Percentiles rank a stretch among this genome's conserved stretches.
Evolutionary conservation across 2,888 invertebrate genomes (phyloP).

Genomic region (Balanococcus diminutus): DNA sequence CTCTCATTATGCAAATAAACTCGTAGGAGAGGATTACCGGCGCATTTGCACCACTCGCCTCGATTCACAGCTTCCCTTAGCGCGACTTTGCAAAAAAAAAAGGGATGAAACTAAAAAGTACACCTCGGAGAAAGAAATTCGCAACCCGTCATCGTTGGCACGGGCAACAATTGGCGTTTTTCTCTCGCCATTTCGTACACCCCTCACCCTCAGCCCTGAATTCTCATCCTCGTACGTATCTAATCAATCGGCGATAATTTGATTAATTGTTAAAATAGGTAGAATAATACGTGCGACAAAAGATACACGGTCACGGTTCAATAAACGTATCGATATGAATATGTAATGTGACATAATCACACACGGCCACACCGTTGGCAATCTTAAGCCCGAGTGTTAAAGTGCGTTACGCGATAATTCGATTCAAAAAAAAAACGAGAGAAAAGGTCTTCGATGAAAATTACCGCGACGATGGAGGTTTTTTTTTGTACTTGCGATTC

Average conservation of each 20-base stretch:
- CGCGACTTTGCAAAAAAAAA: background rate
- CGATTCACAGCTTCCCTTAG: background rate
- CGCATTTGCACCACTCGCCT: background rate
- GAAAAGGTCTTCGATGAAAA: conserved; percentile 29
- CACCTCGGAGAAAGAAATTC: background rate
- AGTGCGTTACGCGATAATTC: conserved; percentile 43
- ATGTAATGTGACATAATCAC: conserved; percentile 47
- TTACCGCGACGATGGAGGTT: background rate
- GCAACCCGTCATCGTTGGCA: background rate
- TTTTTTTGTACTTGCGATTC: background rate
- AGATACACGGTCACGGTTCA: conserved; percentile 28
- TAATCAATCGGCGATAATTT: conserved; percentile 43
- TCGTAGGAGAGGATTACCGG: background rate
- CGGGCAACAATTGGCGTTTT: background rate
- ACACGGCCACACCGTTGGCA: background rate
- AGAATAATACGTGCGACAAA: conserved; percentile 33
- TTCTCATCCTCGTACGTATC: background rate
- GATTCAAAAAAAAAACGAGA: conserved; percentile 15
- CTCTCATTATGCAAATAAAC: background rate
- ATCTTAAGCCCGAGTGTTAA: conserved; percentile 11
- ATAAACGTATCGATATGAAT: conserved; percentile 48
- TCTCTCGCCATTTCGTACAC: background rate
- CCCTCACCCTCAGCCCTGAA: no score
- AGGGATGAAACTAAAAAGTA: no score
- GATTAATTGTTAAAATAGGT: conserved; percentile 46